phyloP scores from a whole-genome alignment of 2,888 invertebrate species.

The Dioctria rufipes region DNA sequence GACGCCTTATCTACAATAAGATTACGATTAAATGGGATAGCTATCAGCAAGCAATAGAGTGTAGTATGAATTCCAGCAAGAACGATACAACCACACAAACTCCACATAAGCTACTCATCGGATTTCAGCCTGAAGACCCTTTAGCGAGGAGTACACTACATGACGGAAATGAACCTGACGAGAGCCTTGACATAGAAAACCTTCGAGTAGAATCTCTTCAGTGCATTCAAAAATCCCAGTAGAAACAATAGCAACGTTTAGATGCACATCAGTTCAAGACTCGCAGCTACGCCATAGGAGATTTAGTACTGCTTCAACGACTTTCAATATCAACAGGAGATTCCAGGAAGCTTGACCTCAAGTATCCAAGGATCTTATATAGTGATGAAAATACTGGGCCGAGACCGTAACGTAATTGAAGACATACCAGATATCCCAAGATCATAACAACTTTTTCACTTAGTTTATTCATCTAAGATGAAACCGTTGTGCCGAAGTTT shows the following conservation, averaged over 20 bases:
- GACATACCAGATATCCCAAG: constrained; percentile 60
- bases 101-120: not conserved
- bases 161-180: not conserved
- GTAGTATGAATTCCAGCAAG: not conserved
- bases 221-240: not conserved
- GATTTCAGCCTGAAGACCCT: not conserved
- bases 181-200: not conserved
- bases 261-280: constrained; percentile 24
- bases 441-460: constrained; percentile 50
- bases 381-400: constrained; percentile 59
- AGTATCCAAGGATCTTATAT: constrained; percentile 62
- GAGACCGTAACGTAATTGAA: constrained; percentile 61
- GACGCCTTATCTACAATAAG: not conserved
- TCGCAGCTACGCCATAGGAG: constrained; percentile 1
- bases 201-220: not conserved
- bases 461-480: constrained; percentile 12
- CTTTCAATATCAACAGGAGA: constrained; percentile 21
- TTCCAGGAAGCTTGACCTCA: constrained; percentile 56
- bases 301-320: constrained; percentile 29
- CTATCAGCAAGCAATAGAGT: not conserved
- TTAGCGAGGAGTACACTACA: not conserved
- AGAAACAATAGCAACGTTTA: constrained; percentile 3
- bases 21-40: not conserved
- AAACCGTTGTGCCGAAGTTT: constrained; percentile 11
- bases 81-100: not conserved